These are phyloP conservation scores for Isoperla grammatica DNA, from an alignment of 2,888 invertebrate species.

Conservation along the genomic window DNA sequence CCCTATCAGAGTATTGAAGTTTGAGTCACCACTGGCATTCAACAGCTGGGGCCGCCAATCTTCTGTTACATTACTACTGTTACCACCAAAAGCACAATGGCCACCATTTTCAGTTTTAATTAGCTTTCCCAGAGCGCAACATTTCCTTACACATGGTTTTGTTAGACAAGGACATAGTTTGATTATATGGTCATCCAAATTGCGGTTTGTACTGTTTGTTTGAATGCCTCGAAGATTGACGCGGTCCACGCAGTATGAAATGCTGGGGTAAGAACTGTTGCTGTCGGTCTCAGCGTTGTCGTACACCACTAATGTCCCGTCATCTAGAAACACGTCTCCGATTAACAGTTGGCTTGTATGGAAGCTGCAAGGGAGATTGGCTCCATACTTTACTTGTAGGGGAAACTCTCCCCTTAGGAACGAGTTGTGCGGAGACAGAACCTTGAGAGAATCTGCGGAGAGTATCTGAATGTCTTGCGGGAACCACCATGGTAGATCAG, in stretches of 20 bases:
- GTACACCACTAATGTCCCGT: neutral
- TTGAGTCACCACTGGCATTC: neutral
- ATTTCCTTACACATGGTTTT: neutral
- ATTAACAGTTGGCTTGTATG: neutral
- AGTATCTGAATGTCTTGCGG: neutral
- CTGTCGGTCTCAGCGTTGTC: neutral
- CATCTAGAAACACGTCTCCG: neutral
- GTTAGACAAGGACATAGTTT: constrained; percentile 12
- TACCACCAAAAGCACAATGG: neutral
- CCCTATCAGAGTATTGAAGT: neutral
- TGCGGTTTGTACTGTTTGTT: no score
- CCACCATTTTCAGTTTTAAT: neutral
- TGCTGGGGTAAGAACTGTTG: constrained; percentile 2
- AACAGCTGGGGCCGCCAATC: neutral
- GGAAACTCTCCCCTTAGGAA: constrained; percentile 8
- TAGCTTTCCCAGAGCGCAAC: neutral
- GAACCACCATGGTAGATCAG: constrained; percentile 10
- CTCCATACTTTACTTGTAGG: neutral
- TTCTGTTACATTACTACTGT: neutral
- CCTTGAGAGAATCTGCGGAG: neutral
- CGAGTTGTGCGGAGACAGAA: neutral
- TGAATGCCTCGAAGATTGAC: neutral
- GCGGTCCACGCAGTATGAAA: constrained; percentile 5
- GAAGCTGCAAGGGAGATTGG: constrained; percentile 1
- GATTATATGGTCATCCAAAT: neutral